Percentiles rank a stretch among this genome's conserved stretches.
Evolutionary conservation across 2,888 invertebrate species (phyloP).

Genomic region (Tetropium fuscum): DNA sequence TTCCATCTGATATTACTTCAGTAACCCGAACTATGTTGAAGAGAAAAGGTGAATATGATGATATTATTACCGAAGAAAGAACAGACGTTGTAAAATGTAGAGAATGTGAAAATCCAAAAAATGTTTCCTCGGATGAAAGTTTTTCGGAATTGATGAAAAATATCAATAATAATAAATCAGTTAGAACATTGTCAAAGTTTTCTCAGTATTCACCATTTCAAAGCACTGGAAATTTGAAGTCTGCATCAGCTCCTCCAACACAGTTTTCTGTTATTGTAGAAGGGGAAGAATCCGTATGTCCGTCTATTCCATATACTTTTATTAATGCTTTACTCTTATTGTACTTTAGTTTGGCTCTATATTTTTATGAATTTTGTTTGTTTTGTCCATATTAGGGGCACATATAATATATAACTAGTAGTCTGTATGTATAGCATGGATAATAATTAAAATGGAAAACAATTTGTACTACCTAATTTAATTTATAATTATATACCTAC

Average conservation of each 20-base stretch:
- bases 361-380: constrained; percentile 40
- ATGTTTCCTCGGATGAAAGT: constrained; percentile 42
- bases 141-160: constrained; percentile 40
- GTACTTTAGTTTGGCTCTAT: constrained; percentile 35
- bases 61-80: constrained; percentile 48
- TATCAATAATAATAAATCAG: constrained; percentile 39
- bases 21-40: constrained; percentile 41
- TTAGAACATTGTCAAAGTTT: constrained; percentile 46
- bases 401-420: not conserved
- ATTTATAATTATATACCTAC: not conserved
- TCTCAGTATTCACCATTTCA: constrained; percentile 50
- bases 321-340: constrained; percentile 32
- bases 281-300: constrained; percentile 58
- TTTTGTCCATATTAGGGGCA: constrained; percentile 16
- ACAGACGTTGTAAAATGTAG: constrained; percentile 47
- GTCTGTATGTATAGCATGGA: no score
- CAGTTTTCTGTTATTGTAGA: constrained; percentile 58
- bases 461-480: not conserved
- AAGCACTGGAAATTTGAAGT: constrained; percentile 36
- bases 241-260: constrained; percentile 50
- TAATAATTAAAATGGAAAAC: not conserved
- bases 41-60: constrained; percentile 45
- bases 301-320: constrained; percentile 25
- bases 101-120: constrained; percentile 32
- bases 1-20: constrained; percentile 57